Base-by-base conservation (phyloP, 2,113 vertebrate species). In the Misgurnus mizolepis region DNA sequence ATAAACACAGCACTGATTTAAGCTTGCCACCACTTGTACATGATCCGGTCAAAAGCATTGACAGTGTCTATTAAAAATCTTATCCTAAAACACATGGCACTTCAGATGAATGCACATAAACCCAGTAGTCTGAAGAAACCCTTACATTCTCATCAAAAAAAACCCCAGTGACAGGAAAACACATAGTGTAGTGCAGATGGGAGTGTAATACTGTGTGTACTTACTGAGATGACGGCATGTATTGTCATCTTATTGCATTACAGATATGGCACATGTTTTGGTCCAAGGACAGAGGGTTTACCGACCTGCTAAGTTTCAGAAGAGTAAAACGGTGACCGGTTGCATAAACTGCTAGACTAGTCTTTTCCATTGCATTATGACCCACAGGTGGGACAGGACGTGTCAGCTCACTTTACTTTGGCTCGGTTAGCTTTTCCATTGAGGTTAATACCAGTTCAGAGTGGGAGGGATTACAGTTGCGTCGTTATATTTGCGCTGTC, bases 261-360 rank as follows among this genome's bases (percentile, higher is more conserved):
- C 92, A 90, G 83, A 85, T 87, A 94, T 96, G 95, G 95, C 94
- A 95, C 94, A 95, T 92, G 89, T 92, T 94, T 95, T 95, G 94
- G 94, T 96, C 95, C 94, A 87, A 94, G 90, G 90, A 91, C 22
- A 60, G 17, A 6, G 70, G 61, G 18, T 64, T 70, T 17, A 27
- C 40, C 9, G 64, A 66, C 47, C 34, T 12, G 27, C 7, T 74
- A 56, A 56, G 22, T 64, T 41, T 34, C 17, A 2, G 58, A 75
- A 75, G 43, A 6, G 56, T 15, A 68, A 40, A 65, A 69, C 1
- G 3, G 27, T 34, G 27, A 3, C 27, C 1, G 27, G 27, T 34
- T 34, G 27, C 27, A 34, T 34, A 34, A 34, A 34, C 27, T 34
- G 27, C 27, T 34, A 34, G 27, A 34, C 27, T 34, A 34, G 27